Percentiles rank a stretch among this genome's conserved stretches.
These are phyloP conservation scores for Anser brachyrhynchus DNA, from an alignment of 2,113 vertebrate genomes.

Conservation along the genomic window DNA sequence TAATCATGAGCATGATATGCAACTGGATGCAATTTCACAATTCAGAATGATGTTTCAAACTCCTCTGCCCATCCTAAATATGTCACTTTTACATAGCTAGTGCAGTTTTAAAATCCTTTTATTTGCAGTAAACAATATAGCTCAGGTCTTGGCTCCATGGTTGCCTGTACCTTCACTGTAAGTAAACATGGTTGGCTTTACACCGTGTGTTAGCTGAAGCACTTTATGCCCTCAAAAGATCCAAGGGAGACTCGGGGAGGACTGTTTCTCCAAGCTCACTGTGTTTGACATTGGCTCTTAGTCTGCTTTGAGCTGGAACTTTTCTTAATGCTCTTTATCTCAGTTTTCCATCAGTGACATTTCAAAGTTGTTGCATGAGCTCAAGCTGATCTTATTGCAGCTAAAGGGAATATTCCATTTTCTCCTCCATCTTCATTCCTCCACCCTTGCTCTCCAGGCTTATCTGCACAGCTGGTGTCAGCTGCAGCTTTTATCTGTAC, in stretches of 20 bases:
- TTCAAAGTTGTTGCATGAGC: neutral
- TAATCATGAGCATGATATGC: neutral
- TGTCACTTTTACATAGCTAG: neutral
- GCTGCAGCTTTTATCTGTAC: constrained; percentile 17
- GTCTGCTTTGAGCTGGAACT: constrained; percentile 1
- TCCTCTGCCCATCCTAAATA: neutral
- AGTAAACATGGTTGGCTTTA: neutral
- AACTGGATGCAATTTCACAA: neutral
- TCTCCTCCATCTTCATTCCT: neutral
- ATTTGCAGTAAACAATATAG: neutral
- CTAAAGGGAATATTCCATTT: constrained; percentile 2
- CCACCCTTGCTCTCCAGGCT: neutral
- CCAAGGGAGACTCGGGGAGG: neutral
- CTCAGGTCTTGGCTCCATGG: neutral
- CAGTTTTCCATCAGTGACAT: neutral
- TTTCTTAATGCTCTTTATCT: constrained; percentile 25
- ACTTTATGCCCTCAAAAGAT: neutral
- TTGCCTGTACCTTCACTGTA: neutral
- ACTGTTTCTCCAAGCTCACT: neutral
- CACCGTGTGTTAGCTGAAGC: neutral
- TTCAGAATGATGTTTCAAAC: neutral
- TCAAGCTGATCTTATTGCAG: neutral
- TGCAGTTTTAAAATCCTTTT: neutral
- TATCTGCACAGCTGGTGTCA: constrained; percentile 20
- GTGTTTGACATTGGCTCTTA: neutral